Evolutionary conservation across 53 echinoderm and acorn worm genomes (phyloP).

Genomic region (Zoroaster sp.): DNA sequence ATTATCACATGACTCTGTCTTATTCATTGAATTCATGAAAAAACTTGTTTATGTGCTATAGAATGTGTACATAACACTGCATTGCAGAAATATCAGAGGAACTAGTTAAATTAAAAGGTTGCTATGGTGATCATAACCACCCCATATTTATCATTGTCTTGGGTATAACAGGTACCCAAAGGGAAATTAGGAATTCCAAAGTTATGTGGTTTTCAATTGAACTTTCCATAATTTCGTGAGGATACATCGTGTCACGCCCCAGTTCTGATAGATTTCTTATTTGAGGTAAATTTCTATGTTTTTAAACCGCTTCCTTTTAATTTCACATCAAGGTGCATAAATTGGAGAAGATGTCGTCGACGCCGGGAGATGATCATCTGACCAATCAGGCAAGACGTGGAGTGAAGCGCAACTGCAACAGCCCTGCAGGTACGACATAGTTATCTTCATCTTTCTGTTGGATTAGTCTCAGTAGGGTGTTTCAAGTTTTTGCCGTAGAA

Average conservation of each 20-base stretch:
- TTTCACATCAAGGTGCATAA: conserved; percentile 24
- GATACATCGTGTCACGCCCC: too few relatives aligned
- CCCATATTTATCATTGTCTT: neutral
- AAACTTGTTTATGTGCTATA: too few relatives aligned
- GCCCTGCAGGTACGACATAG: conserved; percentile 19
- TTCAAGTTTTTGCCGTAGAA: neutral
- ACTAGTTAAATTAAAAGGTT: neutral
- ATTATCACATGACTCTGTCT: too few relatives aligned
- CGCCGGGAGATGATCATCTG: conserved; percentile 25
- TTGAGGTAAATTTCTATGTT: neutral
- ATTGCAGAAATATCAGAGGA: neutral
- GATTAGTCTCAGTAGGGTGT: neutral
- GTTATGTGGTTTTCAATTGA: too few relatives aligned
- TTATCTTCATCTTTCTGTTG: neutral
- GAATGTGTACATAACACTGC: too few relatives aligned
- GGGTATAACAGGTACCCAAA: neutral
- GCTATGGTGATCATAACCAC: neutral
- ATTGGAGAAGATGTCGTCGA: conserved; percentile 39
- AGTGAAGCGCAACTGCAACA: neutral
- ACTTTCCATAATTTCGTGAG: too few relatives aligned
- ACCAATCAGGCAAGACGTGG: neutral
- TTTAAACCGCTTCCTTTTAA: too few relatives aligned
- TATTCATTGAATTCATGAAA: too few relatives aligned
- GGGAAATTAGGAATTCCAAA: too few relatives aligned
- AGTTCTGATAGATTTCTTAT: too few relatives aligned